Conservation (phyloP, 2,797 vertebrate species). For the Argentina silus region DNA sequence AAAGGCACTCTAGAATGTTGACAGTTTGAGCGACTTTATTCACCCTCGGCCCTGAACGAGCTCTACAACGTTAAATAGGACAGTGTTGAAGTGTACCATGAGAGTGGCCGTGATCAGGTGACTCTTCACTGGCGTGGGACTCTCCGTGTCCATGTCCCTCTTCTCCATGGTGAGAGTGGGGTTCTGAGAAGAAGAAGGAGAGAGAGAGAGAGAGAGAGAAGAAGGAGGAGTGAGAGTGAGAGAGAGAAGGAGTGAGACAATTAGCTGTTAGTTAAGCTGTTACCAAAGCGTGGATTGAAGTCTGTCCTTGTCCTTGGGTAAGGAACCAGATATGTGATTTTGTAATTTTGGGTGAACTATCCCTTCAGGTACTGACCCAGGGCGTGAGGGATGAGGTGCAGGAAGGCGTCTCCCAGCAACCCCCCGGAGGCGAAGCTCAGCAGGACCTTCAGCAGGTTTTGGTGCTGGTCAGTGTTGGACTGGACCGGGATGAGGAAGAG, state of each 20-base stretch:
- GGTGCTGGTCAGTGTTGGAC: conserved; percentile 89
- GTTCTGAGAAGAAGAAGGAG: conserved; percentile 69
- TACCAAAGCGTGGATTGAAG: neutral
- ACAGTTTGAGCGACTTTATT: too few relatives aligned
- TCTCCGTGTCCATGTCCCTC: conserved; percentile 63
- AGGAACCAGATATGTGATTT: too few relatives aligned
- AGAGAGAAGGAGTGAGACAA: neutral
- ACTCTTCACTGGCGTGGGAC: conserved; percentile 54
- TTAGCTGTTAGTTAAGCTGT: too few relatives aligned
- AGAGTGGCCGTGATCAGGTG: conserved; percentile 83
- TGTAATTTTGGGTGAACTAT: neutral
- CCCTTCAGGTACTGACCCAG: conserved; percentile 74
- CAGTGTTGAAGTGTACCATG: conserved; percentile 69
- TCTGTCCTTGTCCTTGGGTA: too few relatives aligned
- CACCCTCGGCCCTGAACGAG: too few relatives aligned
- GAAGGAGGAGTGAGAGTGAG: neutral
- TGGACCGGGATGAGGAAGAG: conserved; percentile 94
- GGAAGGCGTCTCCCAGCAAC: conserved; percentile 91
- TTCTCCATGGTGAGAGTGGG: conserved; percentile 81
- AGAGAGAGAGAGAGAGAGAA: neutral
- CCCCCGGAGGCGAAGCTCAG: conserved; percentile 93
- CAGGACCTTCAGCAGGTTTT: conserved; percentile 88
- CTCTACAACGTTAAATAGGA: neutral
- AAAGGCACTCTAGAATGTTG: too few relatives aligned
- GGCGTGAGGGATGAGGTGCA: conserved; percentile 94